phyloP scores from a whole-genome alignment of 2,888 invertebrate genomes.

The Capitulum mitella region DNA sequence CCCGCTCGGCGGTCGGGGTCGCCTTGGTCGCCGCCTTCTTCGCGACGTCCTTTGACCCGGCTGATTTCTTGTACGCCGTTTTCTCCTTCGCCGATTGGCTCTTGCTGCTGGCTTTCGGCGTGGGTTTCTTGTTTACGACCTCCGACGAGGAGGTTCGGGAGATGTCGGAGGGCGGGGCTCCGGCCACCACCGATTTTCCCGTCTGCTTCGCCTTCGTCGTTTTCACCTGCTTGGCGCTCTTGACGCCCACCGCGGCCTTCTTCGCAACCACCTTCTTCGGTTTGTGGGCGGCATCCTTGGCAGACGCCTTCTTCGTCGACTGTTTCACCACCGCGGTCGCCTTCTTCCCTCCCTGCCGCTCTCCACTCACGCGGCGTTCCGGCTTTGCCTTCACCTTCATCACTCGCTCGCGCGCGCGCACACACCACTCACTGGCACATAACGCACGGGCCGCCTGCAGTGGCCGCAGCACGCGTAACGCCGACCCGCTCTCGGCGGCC shows the following conservation, averaged over 20 bases:
- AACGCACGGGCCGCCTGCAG: background rate
- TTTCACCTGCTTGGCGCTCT: background rate
- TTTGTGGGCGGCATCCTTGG: conserved; percentile 10
- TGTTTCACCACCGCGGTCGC: background rate
- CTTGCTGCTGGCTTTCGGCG: conserved; percentile 27
- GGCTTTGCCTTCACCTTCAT: background rate
- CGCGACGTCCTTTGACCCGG: background rate
- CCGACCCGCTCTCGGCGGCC: background rate
- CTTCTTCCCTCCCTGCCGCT: background rate
- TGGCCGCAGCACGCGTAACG: background rate
- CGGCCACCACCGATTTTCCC: background rate
- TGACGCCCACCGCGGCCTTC: background rate
- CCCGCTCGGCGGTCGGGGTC: background rate
- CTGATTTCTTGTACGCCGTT: background rate
- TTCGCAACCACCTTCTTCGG: background rate
- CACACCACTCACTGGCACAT: background rate
- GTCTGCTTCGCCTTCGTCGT: conserved; percentile 5
- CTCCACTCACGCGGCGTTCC: no score
- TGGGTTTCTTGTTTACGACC: conserved; percentile 25
- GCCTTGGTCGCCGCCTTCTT: background rate
- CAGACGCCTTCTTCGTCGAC: conserved; percentile 24
- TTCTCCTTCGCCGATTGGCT: background rate
- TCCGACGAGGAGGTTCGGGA: conserved; percentile 15
- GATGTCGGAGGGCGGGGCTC: background rate
- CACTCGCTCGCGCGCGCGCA: background rate